A percentile compares a stretch with the other conserved stretches of the same genome.
Conservation (phyloP, 2,888 invertebrate species). For the Cremastobaeus sp. region DNA sequence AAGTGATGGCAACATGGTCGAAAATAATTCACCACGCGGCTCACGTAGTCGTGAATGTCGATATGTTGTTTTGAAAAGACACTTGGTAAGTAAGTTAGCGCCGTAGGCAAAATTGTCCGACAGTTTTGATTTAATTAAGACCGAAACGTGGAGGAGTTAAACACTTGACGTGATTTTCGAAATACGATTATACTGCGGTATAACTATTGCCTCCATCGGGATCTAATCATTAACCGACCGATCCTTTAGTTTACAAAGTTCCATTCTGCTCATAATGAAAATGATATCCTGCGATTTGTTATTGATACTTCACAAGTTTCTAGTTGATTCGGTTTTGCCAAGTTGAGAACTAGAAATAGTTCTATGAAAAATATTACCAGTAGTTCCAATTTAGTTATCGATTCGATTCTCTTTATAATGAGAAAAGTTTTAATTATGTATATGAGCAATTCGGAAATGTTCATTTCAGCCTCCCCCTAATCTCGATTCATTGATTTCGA, state of each 20-base stretch:
- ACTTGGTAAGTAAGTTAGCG: slow-evolving; percentile 17
- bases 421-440: no score
- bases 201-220: slow-evolving; percentile 27
- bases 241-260: slow-evolving; percentile 38
- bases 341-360: no score
- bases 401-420: no score
- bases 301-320: slow-evolving; percentile 11
- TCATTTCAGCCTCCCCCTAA: no score
- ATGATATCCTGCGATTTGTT: slow-evolving; percentile 3
- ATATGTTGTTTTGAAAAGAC: slow-evolving; percentile 24
- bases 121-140: slow-evolving; percentile 50
- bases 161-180: slow-evolving; percentile 46
- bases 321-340: no score
- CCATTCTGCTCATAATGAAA: slow-evolving; percentile 4
- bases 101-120: slow-evolving; percentile 33
- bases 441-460: no score
- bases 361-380: no score
- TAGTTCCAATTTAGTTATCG: no score
- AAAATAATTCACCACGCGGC: slow-evolving; percentile 1
- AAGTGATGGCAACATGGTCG: no score
- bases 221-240: slow-evolving; percentile 34
- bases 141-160: slow-evolving; percentile 23
- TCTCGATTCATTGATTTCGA: no score
- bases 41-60: background rate
- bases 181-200: slow-evolving; percentile 31